Evolutionary conservation across 2,888 invertebrate genomes (phyloP), one percentile per base, ranked within the genome.

Genomic region (Yponomeuta sedellus): DNA sequence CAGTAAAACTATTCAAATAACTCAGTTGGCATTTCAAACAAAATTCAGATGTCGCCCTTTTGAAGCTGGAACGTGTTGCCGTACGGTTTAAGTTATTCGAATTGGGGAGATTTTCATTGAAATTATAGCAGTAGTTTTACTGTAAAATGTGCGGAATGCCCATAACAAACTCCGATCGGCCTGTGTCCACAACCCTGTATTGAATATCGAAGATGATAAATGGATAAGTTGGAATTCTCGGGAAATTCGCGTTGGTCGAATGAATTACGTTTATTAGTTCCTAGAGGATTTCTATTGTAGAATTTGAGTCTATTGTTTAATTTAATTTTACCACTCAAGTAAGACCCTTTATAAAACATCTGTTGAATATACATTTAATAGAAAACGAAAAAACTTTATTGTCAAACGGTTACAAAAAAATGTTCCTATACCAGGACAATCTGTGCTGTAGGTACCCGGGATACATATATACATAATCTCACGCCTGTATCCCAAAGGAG

Each of bases 191-290:
- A 22, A 86, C 86, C 80, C 85, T 88, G 88, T 89, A 88, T 90
- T 89, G 88, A 88, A 89, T 88, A 85, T 85, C 86, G 84, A 80
- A 82, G 82, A 87, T 89, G 87, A 90, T 88, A 87, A 86, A 90
- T 88, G 82, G 82, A 75, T 64, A 16, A 34, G 34, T 20, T 20
- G 25, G 57, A 57, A 64, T 64, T 52, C 25, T 11, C 22, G 10
- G 25, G 16, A 12, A 5, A 16, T 52, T 52, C 8, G 44, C 44
- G 44, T 2, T 16, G 12, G 44, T 16, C 4, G 16, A 16, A 16
- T 16, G 12, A 52, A 52, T 16, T 52, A 6, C 44, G 44, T 16
- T 52, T 52, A 52, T 16, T 16, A 52, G 44, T 52, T 52, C 12
- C 16, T 52, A 16, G 12, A 52, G 44, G 44, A 16, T 52, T 52